phyloP scores from a whole-genome alignment of 2,797 vertebrate species.

The Sebastes variabilis region DNA sequence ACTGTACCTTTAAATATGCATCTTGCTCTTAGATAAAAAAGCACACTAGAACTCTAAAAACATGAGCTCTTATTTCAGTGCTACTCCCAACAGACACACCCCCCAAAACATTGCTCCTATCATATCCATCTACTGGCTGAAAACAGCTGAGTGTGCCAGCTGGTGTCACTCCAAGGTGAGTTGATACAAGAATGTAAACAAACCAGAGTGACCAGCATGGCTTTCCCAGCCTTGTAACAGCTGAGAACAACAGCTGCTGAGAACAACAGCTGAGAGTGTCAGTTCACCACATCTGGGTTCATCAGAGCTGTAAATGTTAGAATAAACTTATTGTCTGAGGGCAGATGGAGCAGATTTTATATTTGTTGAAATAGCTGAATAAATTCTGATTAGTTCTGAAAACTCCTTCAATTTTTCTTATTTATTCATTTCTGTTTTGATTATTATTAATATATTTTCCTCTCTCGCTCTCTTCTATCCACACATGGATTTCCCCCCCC shows the following conservation, averaged over 20 bases:
- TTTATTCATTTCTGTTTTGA: neutral
- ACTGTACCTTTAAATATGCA: no score
- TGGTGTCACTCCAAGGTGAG: slow-evolving; percentile 33
- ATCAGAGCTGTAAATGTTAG: neutral
- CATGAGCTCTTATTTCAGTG: neutral
- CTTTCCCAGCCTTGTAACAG: neutral
- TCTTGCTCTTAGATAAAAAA: neutral
- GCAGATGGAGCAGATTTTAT: neutral
- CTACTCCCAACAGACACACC: neutral
- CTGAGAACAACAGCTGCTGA: neutral
- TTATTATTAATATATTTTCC: neutral
- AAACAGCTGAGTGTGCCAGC: slow-evolving; percentile 23
- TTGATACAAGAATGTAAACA: slow-evolving; percentile 55
- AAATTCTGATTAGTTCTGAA: neutral
- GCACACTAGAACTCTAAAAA: neutral
- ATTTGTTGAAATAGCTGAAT: neutral
- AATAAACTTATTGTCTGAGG: neutral
- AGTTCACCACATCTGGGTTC: neutral
- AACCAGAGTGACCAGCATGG: slow-evolving; percentile 28
- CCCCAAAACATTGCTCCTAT: neutral
- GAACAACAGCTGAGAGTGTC: neutral
- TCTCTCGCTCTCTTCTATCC: neutral
- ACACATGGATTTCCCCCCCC: neutral
- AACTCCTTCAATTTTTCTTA: neutral
- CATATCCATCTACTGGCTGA: neutral